These are phyloP conservation scores for Subanguina moxae DNA, from an alignment of 1,140 invertebrate genomes.

Conservation along the genomic window DNA sequence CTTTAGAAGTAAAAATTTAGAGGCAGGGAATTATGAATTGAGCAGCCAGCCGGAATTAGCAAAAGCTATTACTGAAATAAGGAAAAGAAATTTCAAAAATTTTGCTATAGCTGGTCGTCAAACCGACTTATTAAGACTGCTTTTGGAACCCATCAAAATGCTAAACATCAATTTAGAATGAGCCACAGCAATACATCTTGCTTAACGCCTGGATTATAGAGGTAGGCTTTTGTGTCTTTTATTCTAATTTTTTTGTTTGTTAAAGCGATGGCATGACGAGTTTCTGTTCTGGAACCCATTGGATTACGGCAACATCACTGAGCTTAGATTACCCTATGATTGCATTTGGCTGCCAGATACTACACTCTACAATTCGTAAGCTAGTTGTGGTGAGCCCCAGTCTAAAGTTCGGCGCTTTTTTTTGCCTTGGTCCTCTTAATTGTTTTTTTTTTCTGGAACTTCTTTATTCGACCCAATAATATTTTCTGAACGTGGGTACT, in stretches of 20 bases:
- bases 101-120: too few relatives aligned
- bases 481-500: too few relatives aligned
- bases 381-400: too few relatives aligned
- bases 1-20: background rate
- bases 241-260: constrained; percentile 21
- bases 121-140: too few relatives aligned
- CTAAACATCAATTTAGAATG: constrained; percentile 50
- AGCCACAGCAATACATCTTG: constrained; percentile 56
- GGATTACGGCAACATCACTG: constrained; percentile 55
- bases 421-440: too few relatives aligned
- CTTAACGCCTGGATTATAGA: constrained; percentile 57
- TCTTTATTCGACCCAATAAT: too few relatives aligned
- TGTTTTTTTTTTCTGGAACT: too few relatives aligned
- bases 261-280: constrained; percentile 56
- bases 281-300: constrained; percentile 55
- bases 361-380: constrained; percentile 23
- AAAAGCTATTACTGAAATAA: background rate
- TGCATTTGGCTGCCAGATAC: constrained; percentile 46
- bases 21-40: too few relatives aligned
- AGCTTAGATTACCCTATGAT: constrained; percentile 50
- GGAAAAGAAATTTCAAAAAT: constrained; percentile 6
- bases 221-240: constrained; percentile 15
- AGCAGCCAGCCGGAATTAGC: background rate
- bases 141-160: too few relatives aligned
- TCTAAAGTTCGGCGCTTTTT: background rate